A percentile compares a stretch with the other conserved stretches of the same genome.
Evolutionary conservation across 1,140 invertebrate species (phyloP).

Genomic region (Drosophila athabasca): DNA sequence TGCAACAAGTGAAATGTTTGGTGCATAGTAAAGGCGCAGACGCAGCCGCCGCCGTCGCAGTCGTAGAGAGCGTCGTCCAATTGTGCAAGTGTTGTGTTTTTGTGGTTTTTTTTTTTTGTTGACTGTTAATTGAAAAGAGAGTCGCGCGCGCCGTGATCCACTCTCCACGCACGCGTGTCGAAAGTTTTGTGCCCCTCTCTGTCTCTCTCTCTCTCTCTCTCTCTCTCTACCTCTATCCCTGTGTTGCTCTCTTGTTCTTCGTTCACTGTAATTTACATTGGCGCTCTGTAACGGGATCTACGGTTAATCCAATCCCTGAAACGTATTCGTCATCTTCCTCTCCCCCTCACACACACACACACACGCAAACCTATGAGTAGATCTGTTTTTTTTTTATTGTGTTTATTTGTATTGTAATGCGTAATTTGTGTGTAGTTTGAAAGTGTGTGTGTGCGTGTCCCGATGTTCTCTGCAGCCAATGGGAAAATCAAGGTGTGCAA

Average conservation of each 20-base stretch:
- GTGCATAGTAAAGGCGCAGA: slow-evolving; percentile 62
- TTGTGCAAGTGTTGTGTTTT: slow-evolving; percentile 61
- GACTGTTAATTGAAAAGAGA: slow-evolving; percentile 13
- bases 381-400: slow-evolving; percentile 6
- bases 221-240: slow-evolving; percentile 2
- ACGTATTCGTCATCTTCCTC: no score
- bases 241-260: slow-evolving; percentile 18
- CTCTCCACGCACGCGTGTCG: slow-evolving; percentile 57
- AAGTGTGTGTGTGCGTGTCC: slow-evolving; percentile 12
- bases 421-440: neutral
- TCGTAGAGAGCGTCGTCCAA: slow-evolving; percentile 29
- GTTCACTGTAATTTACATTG: slow-evolving; percentile 6
- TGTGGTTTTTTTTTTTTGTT: slow-evolving; percentile 10
- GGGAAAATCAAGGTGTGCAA: slow-evolving; percentile 73
- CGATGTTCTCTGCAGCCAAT: slow-evolving; percentile 77
- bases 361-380: neutral
- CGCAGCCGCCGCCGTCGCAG: slow-evolving; percentile 48
- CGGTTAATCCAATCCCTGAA: no score
- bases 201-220: no score
- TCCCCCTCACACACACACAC: neutral
- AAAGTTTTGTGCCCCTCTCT: slow-evolving; percentile 25
- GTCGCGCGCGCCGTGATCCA: no score
- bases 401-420: slow-evolving; percentile 17
- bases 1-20: slow-evolving; percentile 3
- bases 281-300: no score